Conservation (phyloP, 2,888 invertebrate species). For the Trichopoda pennipes region DNA sequence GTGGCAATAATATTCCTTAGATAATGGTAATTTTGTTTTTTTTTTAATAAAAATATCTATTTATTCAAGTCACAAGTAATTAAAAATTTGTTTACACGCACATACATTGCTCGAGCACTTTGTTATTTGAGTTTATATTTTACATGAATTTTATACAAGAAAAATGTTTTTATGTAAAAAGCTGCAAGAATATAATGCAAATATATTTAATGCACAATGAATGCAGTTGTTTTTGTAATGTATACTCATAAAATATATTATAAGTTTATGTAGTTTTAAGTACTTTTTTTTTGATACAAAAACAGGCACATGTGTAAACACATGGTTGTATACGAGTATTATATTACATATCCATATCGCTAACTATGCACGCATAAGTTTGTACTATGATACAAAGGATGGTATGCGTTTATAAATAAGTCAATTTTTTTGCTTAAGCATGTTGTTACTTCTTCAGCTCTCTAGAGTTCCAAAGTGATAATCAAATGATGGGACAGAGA, state of each 20-base stretch:
- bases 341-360: not conserved
- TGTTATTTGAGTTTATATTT: constrained; percentile 1
- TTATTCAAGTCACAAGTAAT: constrained; percentile 32
- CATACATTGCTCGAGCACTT: constrained; percentile 18
- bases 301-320: no score
- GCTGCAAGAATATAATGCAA: constrained; percentile 50
- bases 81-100: constrained; percentile 26
- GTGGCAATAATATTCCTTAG: constrained; percentile 5
- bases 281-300: constrained; percentile 24
- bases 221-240: constrained; percentile 44
- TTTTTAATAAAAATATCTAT: constrained; percentile 4
- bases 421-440: no score
- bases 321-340: not conserved
- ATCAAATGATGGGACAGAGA: no score
- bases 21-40: constrained; percentile 24
- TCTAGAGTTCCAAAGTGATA: no score
- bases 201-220: constrained; percentile 42
- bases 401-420: not conserved
- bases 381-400: not conserved
- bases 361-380: not conserved
- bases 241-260: constrained; percentile 1
- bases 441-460: no score
- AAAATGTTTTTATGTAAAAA: constrained; percentile 44
- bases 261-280: constrained; percentile 35
- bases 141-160: constrained; percentile 35